Percentiles rank a stretch among this genome's conserved stretches.
These are phyloP conservation scores for Forficula auricularia DNA, from an alignment of 1,140 invertebrate genomes.

Conservation along the genomic window DNA sequence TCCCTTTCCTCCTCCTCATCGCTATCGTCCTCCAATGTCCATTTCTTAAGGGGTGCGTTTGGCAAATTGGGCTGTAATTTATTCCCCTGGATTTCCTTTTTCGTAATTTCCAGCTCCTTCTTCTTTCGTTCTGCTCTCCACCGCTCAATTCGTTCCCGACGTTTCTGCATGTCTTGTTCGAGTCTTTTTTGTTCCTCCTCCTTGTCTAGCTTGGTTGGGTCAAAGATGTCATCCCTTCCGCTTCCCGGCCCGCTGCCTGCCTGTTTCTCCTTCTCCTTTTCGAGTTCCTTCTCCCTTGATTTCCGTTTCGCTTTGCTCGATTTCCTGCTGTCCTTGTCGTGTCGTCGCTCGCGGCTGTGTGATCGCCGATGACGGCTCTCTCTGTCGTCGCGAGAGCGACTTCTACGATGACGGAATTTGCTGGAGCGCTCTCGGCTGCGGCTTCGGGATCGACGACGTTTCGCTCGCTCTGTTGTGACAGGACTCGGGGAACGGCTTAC, in stretches of 20 bases:
- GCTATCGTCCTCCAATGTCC: constrained; percentile 83
- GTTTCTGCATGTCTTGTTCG: constrained; percentile 91
- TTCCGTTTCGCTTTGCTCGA: no score
- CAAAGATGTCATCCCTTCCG: no score
- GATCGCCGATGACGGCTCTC: background rate
- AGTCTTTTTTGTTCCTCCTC: constrained; percentile 76
- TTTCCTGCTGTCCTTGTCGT: no score
- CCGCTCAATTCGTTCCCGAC: constrained; percentile 80
- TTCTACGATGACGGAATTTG: background rate
- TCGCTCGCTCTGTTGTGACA: background rate
- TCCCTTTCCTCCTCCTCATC: constrained; percentile 49
- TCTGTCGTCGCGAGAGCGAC: background rate
- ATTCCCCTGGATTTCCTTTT: constrained; percentile 43
- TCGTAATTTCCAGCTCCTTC: constrained; percentile 58
- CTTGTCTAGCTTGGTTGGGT: constrained; percentile 18
- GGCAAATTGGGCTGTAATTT: no score
- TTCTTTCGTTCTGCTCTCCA: constrained; percentile 79
- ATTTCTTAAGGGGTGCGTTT: constrained; percentile 50
- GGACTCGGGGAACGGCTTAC: background rate
- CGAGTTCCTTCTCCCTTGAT: no score
- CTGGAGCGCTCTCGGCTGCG: background rate
- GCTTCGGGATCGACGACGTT: background rate
- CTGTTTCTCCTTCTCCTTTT: background rate
- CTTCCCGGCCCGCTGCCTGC: background rate
- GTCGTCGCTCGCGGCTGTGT: no score